Percentiles rank a stretch among this genome's conserved stretches.
phyloP scores from a whole-genome alignment of 2,888 invertebrate genomes.

The Sepioteuthis lessoniana region DNA sequence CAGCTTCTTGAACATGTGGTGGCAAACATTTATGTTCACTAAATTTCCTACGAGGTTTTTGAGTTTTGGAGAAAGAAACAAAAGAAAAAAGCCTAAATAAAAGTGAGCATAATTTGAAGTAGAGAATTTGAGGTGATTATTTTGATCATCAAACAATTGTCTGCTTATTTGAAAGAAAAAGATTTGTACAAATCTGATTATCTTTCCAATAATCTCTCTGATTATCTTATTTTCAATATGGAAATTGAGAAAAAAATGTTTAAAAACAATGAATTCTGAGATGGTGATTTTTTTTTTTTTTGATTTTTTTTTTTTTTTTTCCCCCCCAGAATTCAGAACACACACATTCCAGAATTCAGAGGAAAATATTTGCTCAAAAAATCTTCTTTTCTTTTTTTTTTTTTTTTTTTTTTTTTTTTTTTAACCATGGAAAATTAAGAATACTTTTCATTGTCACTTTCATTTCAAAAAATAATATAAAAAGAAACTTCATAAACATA shows the following conservation, averaged over 20 bases:
- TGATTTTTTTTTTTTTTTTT: no score
- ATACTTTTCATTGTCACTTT: no score
- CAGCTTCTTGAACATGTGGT: not conserved
- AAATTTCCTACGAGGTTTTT: not conserved
- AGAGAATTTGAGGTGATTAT: not conserved
- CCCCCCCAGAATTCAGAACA: not conserved
- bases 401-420: no score
- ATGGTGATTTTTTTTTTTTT: not conserved
- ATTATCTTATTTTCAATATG: not conserved
- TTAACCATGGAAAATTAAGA: no score
- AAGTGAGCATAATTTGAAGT: not conserved
- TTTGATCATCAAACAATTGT: not conserved
- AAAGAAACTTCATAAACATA: no score
- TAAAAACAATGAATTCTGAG: not conserved
- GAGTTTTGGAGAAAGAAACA: not conserved
- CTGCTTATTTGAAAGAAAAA: not conserved
- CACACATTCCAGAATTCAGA: conserved; percentile 16
- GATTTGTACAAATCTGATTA: not conserved
- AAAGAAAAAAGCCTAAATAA: not conserved
- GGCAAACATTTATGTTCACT: not conserved
- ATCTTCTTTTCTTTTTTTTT: no score
- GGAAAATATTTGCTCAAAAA: not conserved
- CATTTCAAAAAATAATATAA: no score
- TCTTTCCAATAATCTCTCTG: no score
- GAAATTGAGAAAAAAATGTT: not conserved